Conservation (phyloP, 2,113 vertebrate genomes). For the Dasyornis broadbenti region DNA sequence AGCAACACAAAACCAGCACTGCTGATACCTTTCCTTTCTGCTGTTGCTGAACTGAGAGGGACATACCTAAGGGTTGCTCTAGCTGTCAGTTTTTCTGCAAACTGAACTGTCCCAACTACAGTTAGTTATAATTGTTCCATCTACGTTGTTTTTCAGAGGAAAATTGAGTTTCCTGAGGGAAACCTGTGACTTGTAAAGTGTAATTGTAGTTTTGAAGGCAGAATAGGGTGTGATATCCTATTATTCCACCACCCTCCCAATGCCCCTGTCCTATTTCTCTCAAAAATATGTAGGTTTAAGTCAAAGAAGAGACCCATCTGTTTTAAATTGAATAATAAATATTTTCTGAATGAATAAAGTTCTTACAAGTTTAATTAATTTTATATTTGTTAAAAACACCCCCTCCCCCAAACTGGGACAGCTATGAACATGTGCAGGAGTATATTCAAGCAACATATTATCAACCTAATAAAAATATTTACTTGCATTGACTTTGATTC, state of each 20-base stretch:
- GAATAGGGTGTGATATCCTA: not conserved
- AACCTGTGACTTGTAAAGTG: not conserved
- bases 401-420: not conserved
- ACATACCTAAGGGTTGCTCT: not conserved
- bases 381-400: not conserved
- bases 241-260: not conserved
- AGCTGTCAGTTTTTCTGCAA: not conserved
- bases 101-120: not conserved
- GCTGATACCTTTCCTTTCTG: not conserved
- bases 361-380: not conserved
- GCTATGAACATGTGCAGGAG: not conserved
- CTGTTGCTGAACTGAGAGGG: not conserved
- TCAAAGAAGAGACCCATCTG: not conserved
- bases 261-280: not conserved
- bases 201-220: not conserved
- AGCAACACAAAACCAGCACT: not conserved
- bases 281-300: not conserved
- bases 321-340: not conserved
- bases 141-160: not conserved
- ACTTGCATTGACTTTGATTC: not conserved
- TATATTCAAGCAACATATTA: not conserved
- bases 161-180: not conserved
- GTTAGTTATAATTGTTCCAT: not conserved
- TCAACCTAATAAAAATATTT: conserved; percentile 2
- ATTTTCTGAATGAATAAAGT: not conserved